phyloP scores from a whole-genome alignment of 2,888 invertebrate genomes.

The Xanthostigma xanthostigma region DNA sequence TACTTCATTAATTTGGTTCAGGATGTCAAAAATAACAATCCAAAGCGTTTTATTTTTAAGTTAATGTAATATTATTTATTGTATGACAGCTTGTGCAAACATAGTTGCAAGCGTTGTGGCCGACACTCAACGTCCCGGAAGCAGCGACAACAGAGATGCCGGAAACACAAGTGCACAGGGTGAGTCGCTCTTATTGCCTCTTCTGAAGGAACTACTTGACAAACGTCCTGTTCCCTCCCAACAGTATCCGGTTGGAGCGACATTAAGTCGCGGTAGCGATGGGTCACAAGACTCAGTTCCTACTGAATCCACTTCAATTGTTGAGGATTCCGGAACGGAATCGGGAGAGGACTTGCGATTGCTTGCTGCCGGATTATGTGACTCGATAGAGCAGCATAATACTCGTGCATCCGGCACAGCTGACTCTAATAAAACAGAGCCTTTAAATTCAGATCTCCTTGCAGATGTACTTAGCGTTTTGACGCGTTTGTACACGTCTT shows the following conservation, averaged over 20 bases:
- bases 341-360: slow-evolving; percentile 52
- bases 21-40: too few species aligned
- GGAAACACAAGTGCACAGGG: slow-evolving; percentile 35
- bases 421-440: slow-evolving; percentile 25
- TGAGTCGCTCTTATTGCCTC: slow-evolving; percentile 60
- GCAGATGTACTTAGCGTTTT: slow-evolving; percentile 67
- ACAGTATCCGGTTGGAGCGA: slow-evolving; percentile 8
- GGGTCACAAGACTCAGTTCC: slow-evolving; percentile 18
- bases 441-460: slow-evolving; percentile 40
- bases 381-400: slow-evolving; percentile 34
- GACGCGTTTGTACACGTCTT: slow-evolving; percentile 54
- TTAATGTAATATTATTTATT: slow-evolving; percentile 1
- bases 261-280: slow-evolving; percentile 13
- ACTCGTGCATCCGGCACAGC: slow-evolving; percentile 25
- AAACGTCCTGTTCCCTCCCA: slow-evolving; percentile 7
- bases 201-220: slow-evolving; percentile 50
- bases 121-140: slow-evolving; percentile 17
- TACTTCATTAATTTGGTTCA: too few species aligned
- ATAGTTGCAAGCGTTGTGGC: slow-evolving; percentile 33
- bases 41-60: too few species aligned
- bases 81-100: slow-evolving; percentile 32
- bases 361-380: slow-evolving; percentile 33
- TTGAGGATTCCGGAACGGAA: slow-evolving; percentile 51
- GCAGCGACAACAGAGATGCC: slow-evolving; percentile 7
- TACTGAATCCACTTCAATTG: slow-evolving; percentile 25